phyloP scores from a whole-genome alignment of 2,113 vertebrate genomes.

The Porphyrio hochstetteri region DNA sequence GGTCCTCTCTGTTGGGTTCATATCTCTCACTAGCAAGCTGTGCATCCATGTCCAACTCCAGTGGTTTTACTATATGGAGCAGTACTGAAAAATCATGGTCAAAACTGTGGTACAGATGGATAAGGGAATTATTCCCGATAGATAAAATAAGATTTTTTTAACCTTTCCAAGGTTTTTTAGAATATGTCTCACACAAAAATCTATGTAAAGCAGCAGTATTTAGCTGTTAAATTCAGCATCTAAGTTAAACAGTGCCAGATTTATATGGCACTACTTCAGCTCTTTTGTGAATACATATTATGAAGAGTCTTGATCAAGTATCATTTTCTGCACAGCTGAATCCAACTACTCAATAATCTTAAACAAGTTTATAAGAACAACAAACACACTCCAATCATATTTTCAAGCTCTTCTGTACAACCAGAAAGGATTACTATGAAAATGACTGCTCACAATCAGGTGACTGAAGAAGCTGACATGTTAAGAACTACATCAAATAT shows the following conservation, averaged over 20 bases:
- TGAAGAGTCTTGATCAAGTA: constrained; percentile 16
- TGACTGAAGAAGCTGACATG: not conserved
- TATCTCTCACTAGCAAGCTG: not conserved
- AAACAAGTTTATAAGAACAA: constrained; percentile 20
- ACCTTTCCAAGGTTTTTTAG: not conserved
- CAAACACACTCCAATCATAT: not conserved
- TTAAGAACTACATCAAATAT: not conserved
- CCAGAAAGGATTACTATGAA: not conserved
- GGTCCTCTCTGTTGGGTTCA: not conserved
- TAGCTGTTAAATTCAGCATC: not conserved
- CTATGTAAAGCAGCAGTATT: not conserved
- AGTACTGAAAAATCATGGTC: not conserved
- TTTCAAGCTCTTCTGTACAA: not conserved
- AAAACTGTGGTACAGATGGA: not conserved
- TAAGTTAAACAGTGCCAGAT: not conserved
- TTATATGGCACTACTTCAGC: not conserved
- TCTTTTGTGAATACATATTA: not conserved
- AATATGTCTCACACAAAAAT: not conserved
- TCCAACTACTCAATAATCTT: not conserved
- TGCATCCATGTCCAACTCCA: not conserved
- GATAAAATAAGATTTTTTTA: not conserved
- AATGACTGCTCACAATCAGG: not conserved
- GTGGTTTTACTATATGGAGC: not conserved
- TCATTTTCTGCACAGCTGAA: constrained; percentile 20
- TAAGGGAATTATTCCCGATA: not conserved